Evolutionary conservation across 2,113 vertebrate genomes (phyloP).

Genomic region (Parotia lawesii): DNA sequence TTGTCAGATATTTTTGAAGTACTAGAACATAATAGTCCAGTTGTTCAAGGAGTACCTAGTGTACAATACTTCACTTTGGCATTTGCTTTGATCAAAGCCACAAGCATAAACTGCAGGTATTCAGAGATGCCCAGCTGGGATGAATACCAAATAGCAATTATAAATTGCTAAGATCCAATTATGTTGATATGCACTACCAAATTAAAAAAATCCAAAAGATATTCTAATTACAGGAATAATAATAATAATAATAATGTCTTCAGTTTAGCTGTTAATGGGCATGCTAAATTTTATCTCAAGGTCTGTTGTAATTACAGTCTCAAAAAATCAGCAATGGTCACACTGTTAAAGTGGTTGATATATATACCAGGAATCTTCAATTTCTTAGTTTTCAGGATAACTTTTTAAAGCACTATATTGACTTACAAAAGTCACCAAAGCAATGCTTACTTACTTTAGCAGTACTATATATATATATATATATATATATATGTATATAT

Average conservation of each 20-base stretch:
- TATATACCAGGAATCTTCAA: neutral
- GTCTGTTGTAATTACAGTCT: neutral
- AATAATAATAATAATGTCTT: neutral
- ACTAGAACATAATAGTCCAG: neutral
- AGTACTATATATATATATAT: neutral
- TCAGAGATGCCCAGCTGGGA: neutral
- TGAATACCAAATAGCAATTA: neutral
- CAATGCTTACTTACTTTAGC: neutral
- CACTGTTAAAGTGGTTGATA: neutral
- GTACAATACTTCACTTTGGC: neutral
- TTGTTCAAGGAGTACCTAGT: neutral
- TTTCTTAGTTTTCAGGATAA: neutral
- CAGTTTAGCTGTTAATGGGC: neutral
- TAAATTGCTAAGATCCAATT: neutral
- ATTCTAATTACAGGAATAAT: neutral
- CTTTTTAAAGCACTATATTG: neutral
- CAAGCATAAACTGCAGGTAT: neutral
- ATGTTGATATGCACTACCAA: neutral
- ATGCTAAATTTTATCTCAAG: neutral
- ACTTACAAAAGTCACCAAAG: neutral
- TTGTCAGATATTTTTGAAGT: neutral
- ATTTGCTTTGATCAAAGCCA: neutral
- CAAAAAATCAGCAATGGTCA: neutral
- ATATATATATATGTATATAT: neutral
- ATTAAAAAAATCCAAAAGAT: neutral